Evolutionary conservation across 2,113 vertebrate species (phyloP), one percentile per base, ranked within the genome.

Genomic region (Ciconia boyciana): DNA sequence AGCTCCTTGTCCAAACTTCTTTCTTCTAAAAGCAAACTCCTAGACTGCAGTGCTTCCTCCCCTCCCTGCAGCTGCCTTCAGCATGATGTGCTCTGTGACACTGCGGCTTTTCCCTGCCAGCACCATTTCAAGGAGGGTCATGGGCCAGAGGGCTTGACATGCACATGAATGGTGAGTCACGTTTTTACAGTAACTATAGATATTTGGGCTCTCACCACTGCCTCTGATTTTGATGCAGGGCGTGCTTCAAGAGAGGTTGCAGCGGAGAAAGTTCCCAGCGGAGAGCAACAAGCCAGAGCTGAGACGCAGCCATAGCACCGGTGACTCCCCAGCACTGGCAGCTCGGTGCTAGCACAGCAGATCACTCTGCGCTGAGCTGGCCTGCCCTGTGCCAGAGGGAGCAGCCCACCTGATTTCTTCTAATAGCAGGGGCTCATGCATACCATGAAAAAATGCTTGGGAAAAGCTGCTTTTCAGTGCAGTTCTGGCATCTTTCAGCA

Each of bases 351-450:
- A 16, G 39, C 58, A 9, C 11, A 32, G 48, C 29, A 65, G 58
- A 29, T 16, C 3, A 0, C 1, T 1, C 26, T 19, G 28, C 0
- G 0, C 55, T 7, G 24, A 16, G 25, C 1, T 58, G 31, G 7
- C 16, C 60, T 49, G 36, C 14, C n/a, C 44, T 6, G 1, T 13
- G 71, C n/a, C 41, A 46, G 12, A 29, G 1, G 3, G 41, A 62
- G 44, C 2, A 2, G 11, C 29, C 48, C 8, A 16, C 16, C 0
- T 1, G 1, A 4, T 17, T 72, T 51, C 71, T 55, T 55, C 44
- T 60, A 34, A 34, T 3, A 88, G 54, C 32, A 43, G 10, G 25
- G 48, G 15, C 54, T 78, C 13, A 8, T 43, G 54, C 10, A 11
- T 21, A 13, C 19, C 43, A 1, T 64, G 36, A 26, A 68, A 88